Evolutionary conservation across 1,140 invertebrate species (phyloP), one percentile per base, ranked within the genome.

Genomic region (Bombus haemorrhoidalis): DNA sequence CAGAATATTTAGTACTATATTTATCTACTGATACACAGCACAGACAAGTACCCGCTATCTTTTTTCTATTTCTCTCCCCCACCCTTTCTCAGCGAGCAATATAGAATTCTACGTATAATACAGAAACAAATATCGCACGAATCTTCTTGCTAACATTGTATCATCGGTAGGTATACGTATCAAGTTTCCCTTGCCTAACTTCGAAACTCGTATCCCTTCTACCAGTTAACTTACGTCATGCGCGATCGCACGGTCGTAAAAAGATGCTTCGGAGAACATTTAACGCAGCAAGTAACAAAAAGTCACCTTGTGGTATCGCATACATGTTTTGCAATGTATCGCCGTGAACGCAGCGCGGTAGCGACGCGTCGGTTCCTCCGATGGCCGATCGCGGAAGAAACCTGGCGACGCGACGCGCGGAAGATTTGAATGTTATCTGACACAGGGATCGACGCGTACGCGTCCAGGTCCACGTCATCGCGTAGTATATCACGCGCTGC

Each of bases 401-500:
- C 8, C 1, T 5, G 22, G 47, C 39, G 77, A 47, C 25, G 59
- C 59, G 71, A 47, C 18, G 59, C 59, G 71, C 69, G 47, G 43
- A 75, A 85, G 81, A 85, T 81, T 85, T 74, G 79, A 81, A 81
- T 75, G 78, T 66, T 74, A 85, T 85, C 84, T 81, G 13, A 39
- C 43, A n/a, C 34, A 32, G 78, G 34, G 32, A 86, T 83, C 66
- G 81, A 76, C 83, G 53, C 81, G 64, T 79, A 85, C 72, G 57
- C 69, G 83, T 90, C 81, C 73, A 83, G 66, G 80, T 72, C 85
- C 76, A 87, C 82, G 87, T 90, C 81, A 90, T 62, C 84, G 69
- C 77, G 79, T 81, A 87, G 74, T 89, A 90, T 90, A 90, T 90
- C 88, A 90, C 86, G 88, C 80, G 69, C 86, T 68, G 74, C 81